phyloP scores from a whole-genome alignment of 2,797 vertebrate genomes.

The Anisognathus igniventris region DNA sequence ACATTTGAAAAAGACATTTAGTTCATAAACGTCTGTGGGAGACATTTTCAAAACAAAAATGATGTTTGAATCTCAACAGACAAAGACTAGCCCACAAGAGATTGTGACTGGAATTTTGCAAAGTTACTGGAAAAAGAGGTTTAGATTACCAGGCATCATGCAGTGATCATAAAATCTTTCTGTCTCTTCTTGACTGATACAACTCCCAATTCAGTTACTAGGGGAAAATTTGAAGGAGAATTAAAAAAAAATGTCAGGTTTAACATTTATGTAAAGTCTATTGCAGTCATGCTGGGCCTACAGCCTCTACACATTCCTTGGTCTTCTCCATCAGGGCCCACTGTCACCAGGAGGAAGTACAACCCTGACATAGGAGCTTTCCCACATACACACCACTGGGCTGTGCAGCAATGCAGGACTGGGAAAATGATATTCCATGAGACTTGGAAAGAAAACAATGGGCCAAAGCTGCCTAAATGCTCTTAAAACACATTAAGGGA shows the following conservation, averaged over 20 bases:
- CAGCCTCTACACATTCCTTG: not conserved
- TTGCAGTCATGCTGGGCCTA: not conserved
- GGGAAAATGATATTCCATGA: not conserved
- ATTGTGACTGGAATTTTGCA: not conserved
- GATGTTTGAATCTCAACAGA: not conserved
- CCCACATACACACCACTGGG: too few species aligned
- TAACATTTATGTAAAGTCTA: not conserved
- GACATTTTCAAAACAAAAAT: slow-evolving; percentile 47
- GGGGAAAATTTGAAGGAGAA: not conserved
- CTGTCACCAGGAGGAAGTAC: not conserved
- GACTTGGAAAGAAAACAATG: not conserved
- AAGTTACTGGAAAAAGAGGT: not conserved
- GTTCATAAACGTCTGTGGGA: slow-evolving; percentile 16
- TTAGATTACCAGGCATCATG: not conserved
- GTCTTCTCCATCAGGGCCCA: not conserved
- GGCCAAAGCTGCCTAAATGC: not conserved
- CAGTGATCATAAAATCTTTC: not conserved
- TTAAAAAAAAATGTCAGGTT: not conserved
- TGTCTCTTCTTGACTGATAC: not conserved
- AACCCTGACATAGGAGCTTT: accelerated
- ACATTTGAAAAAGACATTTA: not conserved
- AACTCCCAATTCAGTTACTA: not conserved
- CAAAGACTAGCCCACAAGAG: not conserved
- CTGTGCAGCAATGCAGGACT: not conserved
- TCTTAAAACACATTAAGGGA: not conserved